Evolutionary conservation across 2,797 vertebrate genomes (phyloP).

Genomic region (Trematomus bernacchii): DNA sequence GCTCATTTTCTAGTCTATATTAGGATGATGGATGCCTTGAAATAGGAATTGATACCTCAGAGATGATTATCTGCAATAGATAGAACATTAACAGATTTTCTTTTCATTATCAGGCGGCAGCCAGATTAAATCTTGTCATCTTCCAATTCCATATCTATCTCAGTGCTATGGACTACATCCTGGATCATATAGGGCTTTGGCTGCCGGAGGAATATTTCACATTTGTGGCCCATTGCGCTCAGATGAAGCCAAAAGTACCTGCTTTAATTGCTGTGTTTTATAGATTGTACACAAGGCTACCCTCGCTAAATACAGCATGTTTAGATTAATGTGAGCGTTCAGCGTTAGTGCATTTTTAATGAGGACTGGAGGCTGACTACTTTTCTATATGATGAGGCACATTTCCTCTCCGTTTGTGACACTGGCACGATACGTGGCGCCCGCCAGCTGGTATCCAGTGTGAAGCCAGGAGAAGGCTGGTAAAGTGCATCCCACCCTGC

Average conservation of each 20-base stretch:
- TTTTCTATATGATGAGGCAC: constrained; percentile 81
- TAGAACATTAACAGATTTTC: constrained; percentile 70
- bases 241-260: constrained; percentile 80
- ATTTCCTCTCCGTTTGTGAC: constrained; percentile 73
- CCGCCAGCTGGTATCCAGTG: constrained; percentile 79
- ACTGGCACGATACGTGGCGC: constrained; percentile 64
- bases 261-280: constrained; percentile 85
- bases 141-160: constrained; percentile 61
- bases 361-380: constrained; percentile 79
- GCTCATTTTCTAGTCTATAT: constrained; percentile 54
- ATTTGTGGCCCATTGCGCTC: constrained; percentile 71
- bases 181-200: constrained; percentile 42
- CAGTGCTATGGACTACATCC: constrained; percentile 44
- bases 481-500: constrained; percentile 57
- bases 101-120: constrained; percentile 66
- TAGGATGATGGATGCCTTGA: constrained; percentile 55
- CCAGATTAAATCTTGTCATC: constrained; percentile 70
- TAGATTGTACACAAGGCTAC: constrained; percentile 83
- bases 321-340: constrained; percentile 83
- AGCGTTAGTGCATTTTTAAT: constrained; percentile 85
- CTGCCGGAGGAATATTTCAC: constrained; percentile 66
- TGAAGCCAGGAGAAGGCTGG: constrained; percentile 68
- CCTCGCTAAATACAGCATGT: constrained; percentile 79
- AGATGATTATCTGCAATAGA: constrained; percentile 68
- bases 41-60: constrained; percentile 65